Base-by-base conservation (phyloP, 2,888 invertebrate species). In the Poecilobothrus nobilitatus region DNA sequence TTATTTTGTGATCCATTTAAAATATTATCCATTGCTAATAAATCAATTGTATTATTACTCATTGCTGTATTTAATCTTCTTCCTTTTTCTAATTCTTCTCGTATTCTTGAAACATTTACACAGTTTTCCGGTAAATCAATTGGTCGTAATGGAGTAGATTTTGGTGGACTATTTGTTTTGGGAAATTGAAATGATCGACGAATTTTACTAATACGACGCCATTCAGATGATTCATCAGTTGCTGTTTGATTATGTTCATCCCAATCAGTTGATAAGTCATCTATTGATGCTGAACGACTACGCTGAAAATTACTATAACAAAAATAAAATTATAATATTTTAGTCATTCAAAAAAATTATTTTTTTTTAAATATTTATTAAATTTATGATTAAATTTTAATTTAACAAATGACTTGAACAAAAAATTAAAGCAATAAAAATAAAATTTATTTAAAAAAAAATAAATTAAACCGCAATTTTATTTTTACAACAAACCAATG, bases 181-280 rank as follows among this genome's bases (percentile, higher is more conserved):
- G 89, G 87, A 77, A 88, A 87, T 76, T 91, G 88, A 73, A 91
- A 82, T 6, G 90, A 89, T 71, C 86, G 83, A 65, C 88, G 84
- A 70, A 86, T 81, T 74, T 86, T 86, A 18, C 89, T 88, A 66
- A 87, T 86, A 73, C 89, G 84, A 67, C 84, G 81, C 88, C 91
- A 90, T 76, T 86, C 88, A 1, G 84, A 83, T 41, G 86, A 84
- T 76, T 85, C 84, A 66, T 85, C 84, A 64, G 73, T 74, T 67
- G 70, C 72, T 69, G 68, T 72, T 70, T 75, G 70, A 68, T 71
- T 73, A 69, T 71, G 72, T 66, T 69, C 67, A 68, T 78, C 77
- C 76, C 80, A 78, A 67, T 80, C 80, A 72, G 78, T 78, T 72
- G 79, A 78, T 69, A 82, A 76, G 76, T 87, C 87, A 74, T 87